Conservation (phyloP, 2,888 invertebrate species). For the Stramonita haemastoma region DNA sequence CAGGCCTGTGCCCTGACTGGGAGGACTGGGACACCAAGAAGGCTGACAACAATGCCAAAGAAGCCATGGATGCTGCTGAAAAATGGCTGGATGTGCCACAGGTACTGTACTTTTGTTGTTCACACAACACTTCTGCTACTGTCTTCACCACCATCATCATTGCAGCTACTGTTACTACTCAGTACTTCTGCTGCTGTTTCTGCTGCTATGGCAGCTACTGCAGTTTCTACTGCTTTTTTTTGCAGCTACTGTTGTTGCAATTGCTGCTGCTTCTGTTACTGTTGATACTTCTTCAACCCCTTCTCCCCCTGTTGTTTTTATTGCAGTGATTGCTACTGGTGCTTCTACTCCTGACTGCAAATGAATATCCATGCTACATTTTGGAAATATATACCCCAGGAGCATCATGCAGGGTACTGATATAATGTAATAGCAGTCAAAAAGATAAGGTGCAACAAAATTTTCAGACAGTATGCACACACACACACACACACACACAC, state of each 20-base stretch:
- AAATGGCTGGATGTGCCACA: conserved; percentile 93
- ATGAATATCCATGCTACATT: too few relatives aligned
- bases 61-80: conserved; percentile 93
- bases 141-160: background rate
- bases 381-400: too few relatives aligned
- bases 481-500: background rate
- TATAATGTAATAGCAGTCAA: too few relatives aligned
- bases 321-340: too few relatives aligned
- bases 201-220: too few relatives aligned
- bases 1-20: conserved; percentile 90
- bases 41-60: conserved; percentile 90
- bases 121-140: background rate
- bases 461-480: background rate
- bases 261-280: too few relatives aligned
- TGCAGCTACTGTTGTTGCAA: too few relatives aligned
- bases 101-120: conserved; percentile 75
- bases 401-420: too few relatives aligned
- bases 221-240: too few relatives aligned
- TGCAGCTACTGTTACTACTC: background rate
- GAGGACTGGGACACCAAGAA: conserved; percentile 90
- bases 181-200: background rate
- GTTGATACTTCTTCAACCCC: background rate
- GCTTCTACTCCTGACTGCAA: too few relatives aligned
- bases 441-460: too few relatives aligned
- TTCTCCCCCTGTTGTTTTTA: background rate